Evolutionary conservation across 2,797 vertebrate species (phyloP), one percentile per base, ranked within the genome.

Genomic region (Pseudotriccus pelzelni): DNA sequence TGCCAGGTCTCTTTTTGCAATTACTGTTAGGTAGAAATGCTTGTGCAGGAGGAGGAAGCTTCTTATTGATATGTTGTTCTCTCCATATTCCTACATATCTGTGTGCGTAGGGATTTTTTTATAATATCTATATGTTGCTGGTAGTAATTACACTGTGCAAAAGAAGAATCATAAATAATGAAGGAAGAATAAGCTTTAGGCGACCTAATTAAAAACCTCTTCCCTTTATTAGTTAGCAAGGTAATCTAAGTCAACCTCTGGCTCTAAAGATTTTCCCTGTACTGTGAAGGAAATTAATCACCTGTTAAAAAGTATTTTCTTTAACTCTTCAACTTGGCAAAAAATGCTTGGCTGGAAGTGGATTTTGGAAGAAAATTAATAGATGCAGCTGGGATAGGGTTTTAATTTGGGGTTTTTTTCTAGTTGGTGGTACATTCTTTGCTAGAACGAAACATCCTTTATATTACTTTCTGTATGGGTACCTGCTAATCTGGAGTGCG

Each of bases 181-280:
- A 85, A 97, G 75, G 92, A 91, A 94, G 91, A 97, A 96, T 82
- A 89, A 96, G 95, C 94, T 97, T 93, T 95, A 91, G 96, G 94
- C 9, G 0, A 93, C 66, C 96, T 97, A 95, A 97, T 97, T 98
- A 97, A 97, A 97, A 96, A 86, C 73, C 67, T 53, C 18, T 44
- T 94, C 82, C 94, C 63, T 90, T 87, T 94, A 89, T 94, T 93
- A 86, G 85, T 95, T 94, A 93, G 89, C 84, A 93, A 95, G 81
- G 94, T 93, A 95, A 96, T 96, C 74, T 94, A 88, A 97, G 62
- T 59, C 89, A 97, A 96, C 93, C 93, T 95, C 96, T 96, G 93
- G 77, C 85, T 94, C 72, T 94, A 87, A 96, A 87, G 87, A 86
- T 92, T 93, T 96, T 77, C 76, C 34, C 59, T 58, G 41, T 37